phyloP scores from a whole-genome alignment of 2,113 vertebrate genomes.

The Cygnus atratus region DNA sequence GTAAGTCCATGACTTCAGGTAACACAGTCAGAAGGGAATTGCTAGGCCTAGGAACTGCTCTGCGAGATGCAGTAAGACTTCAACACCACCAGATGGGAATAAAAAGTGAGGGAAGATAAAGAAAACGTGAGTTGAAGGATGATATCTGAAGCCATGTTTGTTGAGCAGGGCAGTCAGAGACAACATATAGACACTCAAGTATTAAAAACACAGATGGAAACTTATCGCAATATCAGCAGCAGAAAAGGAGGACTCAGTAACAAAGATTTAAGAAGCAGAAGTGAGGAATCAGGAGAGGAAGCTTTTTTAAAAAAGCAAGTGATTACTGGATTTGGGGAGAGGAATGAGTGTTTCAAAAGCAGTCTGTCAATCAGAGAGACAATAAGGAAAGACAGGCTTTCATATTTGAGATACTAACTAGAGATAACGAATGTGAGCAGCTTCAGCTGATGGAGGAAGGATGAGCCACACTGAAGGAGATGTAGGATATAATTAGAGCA shows the following conservation, averaged over 20 bases:
- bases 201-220: background rate
- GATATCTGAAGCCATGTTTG: background rate
- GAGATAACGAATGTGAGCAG: background rate
- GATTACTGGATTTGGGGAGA: background rate
- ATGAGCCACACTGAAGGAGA: background rate
- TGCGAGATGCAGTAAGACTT: background rate
- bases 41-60: background rate
- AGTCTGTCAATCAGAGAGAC: background rate
- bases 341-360: background rate
- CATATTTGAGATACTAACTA: background rate
- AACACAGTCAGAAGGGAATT: background rate
- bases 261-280: background rate
- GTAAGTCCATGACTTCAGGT: background rate
- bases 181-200: background rate
- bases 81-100: background rate
- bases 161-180: background rate
- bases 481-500: background rate
- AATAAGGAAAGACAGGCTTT: background rate
- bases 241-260: background rate
- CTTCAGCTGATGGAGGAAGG: background rate
- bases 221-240: background rate
- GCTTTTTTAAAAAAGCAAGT: background rate
- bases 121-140: background rate
- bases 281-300: background rate
- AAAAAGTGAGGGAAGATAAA: background rate